Base-by-base conservation (phyloP, 2,113 vertebrate genomes). In the Cepphus grylle region DNA sequence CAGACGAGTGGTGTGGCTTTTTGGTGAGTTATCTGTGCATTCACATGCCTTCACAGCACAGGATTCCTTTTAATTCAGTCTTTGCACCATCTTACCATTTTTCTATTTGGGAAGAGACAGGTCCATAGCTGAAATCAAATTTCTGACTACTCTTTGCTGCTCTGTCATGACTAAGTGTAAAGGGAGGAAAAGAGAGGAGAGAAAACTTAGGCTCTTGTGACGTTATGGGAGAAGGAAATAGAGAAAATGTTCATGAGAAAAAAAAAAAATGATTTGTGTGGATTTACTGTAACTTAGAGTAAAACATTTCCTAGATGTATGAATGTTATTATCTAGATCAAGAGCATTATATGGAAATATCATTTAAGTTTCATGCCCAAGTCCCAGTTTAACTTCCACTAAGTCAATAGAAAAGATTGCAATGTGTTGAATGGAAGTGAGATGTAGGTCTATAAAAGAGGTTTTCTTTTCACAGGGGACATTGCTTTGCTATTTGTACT, bases 331-430 rank as follows among this genome's bases (percentile, higher is more conserved):
- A 70, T 55, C 62, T 70, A 73, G 36, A 85, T 78, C 55, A 65
- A 73, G 78, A 47, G 36, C 36, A 66, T 88, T 94, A 62, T 88
- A 86, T 73, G 92, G 53, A 94, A 96, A 92, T 91, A 70, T 25
- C 59, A 62, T 88, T 90, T 76, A 88, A 90, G 85, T 86, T 90
- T 93, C 45, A 38, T 85, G 78, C 62, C 71, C 49, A 82, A 94
- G 72, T 77, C 94, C 85, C 70, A 66, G 74, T 88, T 94, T 88
- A 93, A 80, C 81, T 95, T 92, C 77, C 66, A 22, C 62, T 80
- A 90, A 95, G 95, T 94, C 91, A 85, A 90, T 94, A 94, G 89
- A 91, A 80, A 66, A 91, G 81, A 93, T 62, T 95, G 58, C 47
- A 36, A 7, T 38, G 61, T 65, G 86, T 45, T 92, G 86, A 72